Evolutionary conservation across 1,140 invertebrate genomes (phyloP).

Genomic region (Drosophila mauritiana): DNA sequence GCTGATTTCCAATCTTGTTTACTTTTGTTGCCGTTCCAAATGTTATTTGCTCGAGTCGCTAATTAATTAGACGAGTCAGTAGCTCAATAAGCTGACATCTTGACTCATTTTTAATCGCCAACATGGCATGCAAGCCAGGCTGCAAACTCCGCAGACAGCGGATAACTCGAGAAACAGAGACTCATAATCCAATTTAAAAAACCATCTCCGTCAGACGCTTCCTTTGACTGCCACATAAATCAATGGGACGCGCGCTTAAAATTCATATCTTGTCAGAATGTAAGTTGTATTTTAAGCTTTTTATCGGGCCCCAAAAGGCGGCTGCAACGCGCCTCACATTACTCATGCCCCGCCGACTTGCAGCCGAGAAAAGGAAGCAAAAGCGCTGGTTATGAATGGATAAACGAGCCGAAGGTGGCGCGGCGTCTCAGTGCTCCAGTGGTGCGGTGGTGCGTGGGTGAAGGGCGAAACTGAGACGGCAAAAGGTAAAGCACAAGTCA

Average conservation of each 20-base stretch:
- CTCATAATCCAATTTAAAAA: slow-evolving; percentile 81
- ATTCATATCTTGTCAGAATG: slow-evolving; percentile 80
- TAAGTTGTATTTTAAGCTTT: slow-evolving; percentile 82
- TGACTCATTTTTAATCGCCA: slow-evolving; percentile 52
- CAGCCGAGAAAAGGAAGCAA: slow-evolving; percentile 35
- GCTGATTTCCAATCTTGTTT: slow-evolving; percentile 4
- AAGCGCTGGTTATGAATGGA: slow-evolving; percentile 46
- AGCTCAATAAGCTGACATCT: slow-evolving; percentile 40
- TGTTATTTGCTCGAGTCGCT: slow-evolving; percentile 46
- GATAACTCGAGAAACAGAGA: neutral
- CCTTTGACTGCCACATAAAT: slow-evolving; percentile 64
- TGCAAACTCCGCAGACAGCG: slow-evolving; percentile 26
- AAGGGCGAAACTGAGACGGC: slow-evolving; percentile 4
- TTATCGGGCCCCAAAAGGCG: slow-evolving; percentile 71
- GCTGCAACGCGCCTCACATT: slow-evolving; percentile 70
- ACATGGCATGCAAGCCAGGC: slow-evolving; percentile 64
- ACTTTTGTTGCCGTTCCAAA: slow-evolving; percentile 17
- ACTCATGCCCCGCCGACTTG: slow-evolving; percentile 57
- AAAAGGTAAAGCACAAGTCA: slow-evolving; percentile 39
- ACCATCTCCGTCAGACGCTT: slow-evolving; percentile 47
- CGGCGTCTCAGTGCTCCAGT: neutral
- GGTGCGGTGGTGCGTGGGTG: neutral
- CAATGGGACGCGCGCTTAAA: slow-evolving; percentile 70
- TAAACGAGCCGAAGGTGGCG: slow-evolving; percentile 13
- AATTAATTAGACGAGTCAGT: slow-evolving; percentile 62